A percentile compares a stretch with the other conserved stretches of the same genome.
Evolutionary conservation across 2,797 vertebrate species (phyloP).

Genomic region (Lutjanus campechanus): DNA sequence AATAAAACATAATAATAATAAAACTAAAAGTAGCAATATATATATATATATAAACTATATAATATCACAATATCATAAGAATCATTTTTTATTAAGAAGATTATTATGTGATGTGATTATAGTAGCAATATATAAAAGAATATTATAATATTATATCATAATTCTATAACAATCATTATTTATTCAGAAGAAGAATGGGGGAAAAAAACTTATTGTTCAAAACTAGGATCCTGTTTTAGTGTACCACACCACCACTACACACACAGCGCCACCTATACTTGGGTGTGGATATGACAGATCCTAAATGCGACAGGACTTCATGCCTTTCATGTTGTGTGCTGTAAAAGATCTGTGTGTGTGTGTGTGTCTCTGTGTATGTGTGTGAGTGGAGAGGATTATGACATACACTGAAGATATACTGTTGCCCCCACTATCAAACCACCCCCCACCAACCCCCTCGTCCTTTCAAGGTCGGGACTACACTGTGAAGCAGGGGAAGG

Average conservation of each 20-base stretch:
- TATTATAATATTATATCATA: too few relatives aligned
- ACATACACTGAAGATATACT: conserved; percentile 51
- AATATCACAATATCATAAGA: too few relatives aligned
- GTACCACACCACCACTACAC: background rate
- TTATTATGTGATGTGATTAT: too few relatives aligned
- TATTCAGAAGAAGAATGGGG: too few relatives aligned
- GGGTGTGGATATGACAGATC: background rate
- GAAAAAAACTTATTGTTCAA: too few relatives aligned
- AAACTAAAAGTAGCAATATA: too few relatives aligned
- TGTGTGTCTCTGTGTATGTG: conserved; percentile 12
- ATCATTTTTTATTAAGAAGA: too few relatives aligned
- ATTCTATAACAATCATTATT: too few relatives aligned
- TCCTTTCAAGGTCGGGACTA: conserved; percentile 69
- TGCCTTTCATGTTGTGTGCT: conserved; percentile 21
- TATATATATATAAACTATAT: too few relatives aligned
- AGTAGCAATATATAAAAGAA: too few relatives aligned
- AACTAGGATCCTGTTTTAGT: too few relatives aligned
- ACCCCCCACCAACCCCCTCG: conserved; percentile 21
- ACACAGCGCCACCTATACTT: background rate
- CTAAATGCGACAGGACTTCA: conserved; percentile 8
- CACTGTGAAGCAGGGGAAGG: conserved; percentile 20
- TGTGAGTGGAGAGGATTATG: conserved; percentile 42
- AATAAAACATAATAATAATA: too few relatives aligned
- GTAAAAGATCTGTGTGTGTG: conserved; percentile 9
- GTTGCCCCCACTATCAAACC: background rate